phyloP scores from a whole-genome alignment of 2,113 vertebrate genomes.

The Ageneiosus marmoratus region DNA sequence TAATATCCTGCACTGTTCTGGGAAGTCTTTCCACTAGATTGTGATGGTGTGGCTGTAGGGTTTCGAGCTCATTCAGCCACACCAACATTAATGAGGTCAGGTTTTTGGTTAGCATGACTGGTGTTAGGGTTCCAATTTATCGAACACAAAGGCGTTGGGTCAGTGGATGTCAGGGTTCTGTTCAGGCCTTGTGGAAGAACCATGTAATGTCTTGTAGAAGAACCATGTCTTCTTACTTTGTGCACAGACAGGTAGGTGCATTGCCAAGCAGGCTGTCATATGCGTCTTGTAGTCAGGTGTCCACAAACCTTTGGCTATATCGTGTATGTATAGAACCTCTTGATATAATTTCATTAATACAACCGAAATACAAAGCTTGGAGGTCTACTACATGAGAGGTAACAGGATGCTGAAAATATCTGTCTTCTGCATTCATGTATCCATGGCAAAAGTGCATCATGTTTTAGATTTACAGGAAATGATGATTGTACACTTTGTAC shows the following conservation, averaged over 20 bases:
- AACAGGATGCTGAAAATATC: constrained; percentile 46
- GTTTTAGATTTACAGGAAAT: background rate
- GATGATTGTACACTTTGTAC: background rate
- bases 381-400: constrained; percentile 29
- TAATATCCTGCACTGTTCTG: too few relatives aligned
- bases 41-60: too few relatives aligned
- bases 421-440: background rate
- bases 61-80: too few relatives aligned
- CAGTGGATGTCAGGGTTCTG: too few relatives aligned
- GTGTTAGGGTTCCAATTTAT: too few relatives aligned
- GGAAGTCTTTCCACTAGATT: too few relatives aligned
- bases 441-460: background rate
- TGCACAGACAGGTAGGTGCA: background rate
- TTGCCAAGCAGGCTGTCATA: background rate
- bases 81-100: too few relatives aligned
- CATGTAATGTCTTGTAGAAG: too few relatives aligned
- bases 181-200: too few relatives aligned
- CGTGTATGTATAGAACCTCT: background rate
- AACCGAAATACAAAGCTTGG: constrained; percentile 5
- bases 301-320: background rate
- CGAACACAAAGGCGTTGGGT: too few relatives aligned
- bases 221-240: background rate
- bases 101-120: too few relatives aligned
- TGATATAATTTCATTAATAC: background rate
- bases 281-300: background rate